Evolutionary conservation across 1,140 invertebrate species (phyloP).

Genomic region (Paracyclopina nana): DNA sequence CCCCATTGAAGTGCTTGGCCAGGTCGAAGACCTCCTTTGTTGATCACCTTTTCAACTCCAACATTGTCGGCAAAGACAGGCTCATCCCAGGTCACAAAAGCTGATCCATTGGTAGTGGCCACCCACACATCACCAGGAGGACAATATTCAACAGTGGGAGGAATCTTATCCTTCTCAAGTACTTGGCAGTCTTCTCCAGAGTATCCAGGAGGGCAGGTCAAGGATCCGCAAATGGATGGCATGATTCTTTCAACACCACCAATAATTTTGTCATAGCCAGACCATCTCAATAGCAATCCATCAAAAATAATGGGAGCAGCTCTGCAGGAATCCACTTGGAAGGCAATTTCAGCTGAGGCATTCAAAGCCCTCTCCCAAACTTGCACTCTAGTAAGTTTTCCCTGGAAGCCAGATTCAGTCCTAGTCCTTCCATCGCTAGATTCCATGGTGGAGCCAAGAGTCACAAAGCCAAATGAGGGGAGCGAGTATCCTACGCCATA

Average conservation of each 20-base stretch:
- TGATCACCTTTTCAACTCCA: slow-evolving; percentile 50
- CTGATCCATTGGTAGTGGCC: slow-evolving; percentile 71
- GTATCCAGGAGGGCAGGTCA: slow-evolving; percentile 63
- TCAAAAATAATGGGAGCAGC: slow-evolving; percentile 72
- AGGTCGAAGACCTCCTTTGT: slow-evolving; percentile 64
- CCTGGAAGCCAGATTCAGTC: slow-evolving; percentile 73
- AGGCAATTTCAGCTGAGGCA: slow-evolving; percentile 76
- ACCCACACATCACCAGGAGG: slow-evolving; percentile 86
- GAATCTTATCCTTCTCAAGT: slow-evolving; percentile 49
- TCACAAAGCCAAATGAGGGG: slow-evolving; percentile 67
- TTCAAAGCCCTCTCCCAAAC: slow-evolving; percentile 77
- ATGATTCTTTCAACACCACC: slow-evolving; percentile 78
- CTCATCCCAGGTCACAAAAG: slow-evolving; percentile 80
- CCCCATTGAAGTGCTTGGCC: slow-evolving; percentile 84
- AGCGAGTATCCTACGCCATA: slow-evolving; percentile 56
- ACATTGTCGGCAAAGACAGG: slow-evolving; percentile 76
- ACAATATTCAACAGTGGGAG: slow-evolving; percentile 67
- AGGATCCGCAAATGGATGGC: slow-evolving; percentile 71
- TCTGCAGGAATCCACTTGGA: slow-evolving; percentile 43
- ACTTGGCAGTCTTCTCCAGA: slow-evolving; percentile 60
- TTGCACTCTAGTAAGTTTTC: slow-evolving; percentile 80
- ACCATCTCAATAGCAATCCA: slow-evolving; percentile 68
- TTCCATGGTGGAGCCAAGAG: slow-evolving; percentile 61
- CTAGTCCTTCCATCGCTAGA: slow-evolving; percentile 40
- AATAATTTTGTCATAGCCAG: slow-evolving; percentile 64